phyloP scores from a whole-genome alignment of 2,797 vertebrate genomes.

The Eulemur mongoz region DNA sequence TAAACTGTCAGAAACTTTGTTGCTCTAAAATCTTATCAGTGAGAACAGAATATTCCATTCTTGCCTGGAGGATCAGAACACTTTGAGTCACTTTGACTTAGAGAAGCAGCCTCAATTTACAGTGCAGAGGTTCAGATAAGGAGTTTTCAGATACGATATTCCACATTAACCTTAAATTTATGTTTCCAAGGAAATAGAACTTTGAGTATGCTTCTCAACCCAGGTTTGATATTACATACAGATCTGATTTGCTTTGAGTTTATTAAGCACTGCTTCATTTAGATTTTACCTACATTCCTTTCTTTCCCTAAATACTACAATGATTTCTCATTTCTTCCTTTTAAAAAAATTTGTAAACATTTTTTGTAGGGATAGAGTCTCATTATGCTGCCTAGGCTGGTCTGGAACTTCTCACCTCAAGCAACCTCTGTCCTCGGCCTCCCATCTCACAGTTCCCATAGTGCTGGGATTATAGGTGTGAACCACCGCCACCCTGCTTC shows the following conservation, averaged over 20 bases:
- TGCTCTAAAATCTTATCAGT: background rate
- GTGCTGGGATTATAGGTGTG: background rate
- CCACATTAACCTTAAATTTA: constrained; percentile 2
- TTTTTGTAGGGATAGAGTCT: background rate
- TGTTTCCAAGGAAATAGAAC: background rate
- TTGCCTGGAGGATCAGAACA: background rate
- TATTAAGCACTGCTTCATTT: background rate
- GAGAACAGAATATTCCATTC: background rate
- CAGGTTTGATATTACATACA: background rate
- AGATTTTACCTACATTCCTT: background rate
- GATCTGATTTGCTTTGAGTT: constrained; percentile 1
- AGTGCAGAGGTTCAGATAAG: background rate
- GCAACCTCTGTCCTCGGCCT: background rate
- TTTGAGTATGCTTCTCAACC: background rate
- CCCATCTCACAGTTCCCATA: background rate
- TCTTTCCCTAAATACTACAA: background rate
- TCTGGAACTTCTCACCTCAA: background rate
- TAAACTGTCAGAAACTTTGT: background rate
- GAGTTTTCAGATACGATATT: background rate
- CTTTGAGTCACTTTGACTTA: background rate
- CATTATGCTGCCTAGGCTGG: background rate
- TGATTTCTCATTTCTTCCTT: background rate
- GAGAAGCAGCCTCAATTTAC: background rate
- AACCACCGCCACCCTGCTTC: background rate
- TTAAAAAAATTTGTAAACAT: background rate